Evolutionary conservation across 2,888 invertebrate species (phyloP).

Genomic region (Drosophila cracens): DNA sequence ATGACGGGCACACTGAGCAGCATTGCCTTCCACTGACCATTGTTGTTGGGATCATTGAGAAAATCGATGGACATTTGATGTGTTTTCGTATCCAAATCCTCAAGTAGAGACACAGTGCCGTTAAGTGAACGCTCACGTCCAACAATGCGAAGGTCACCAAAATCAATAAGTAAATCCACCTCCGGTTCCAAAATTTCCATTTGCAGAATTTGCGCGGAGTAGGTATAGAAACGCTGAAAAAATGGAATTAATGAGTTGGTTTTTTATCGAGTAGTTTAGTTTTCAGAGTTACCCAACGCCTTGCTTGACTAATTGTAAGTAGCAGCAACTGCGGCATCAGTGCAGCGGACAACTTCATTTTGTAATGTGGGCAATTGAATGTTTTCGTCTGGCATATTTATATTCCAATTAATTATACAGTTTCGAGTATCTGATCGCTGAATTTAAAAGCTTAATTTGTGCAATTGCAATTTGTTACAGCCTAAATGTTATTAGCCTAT

Average conservation of each 20-base stretch:
- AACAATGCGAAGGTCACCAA: slow-evolving; percentile 18
- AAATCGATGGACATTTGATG: slow-evolving; percentile 33
- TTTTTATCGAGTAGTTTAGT: neutral
- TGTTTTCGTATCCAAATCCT: slow-evolving; percentile 25
- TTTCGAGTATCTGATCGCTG: slow-evolving; percentile 15
- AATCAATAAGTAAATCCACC: slow-evolving; percentile 30
- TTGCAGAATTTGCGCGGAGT: slow-evolving; percentile 6
- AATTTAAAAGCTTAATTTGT: slow-evolving; percentile 35
- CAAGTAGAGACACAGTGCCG: slow-evolving; percentile 18
- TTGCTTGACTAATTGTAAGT: neutral
- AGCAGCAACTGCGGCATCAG: neutral
- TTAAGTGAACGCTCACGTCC: slow-evolving; percentile 35
- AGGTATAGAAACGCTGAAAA: slow-evolving; percentile 14
- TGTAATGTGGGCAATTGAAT: neutral
- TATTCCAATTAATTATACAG: slow-evolving; percentile 3
- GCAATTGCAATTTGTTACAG: slow-evolving; percentile 33
- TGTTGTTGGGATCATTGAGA: slow-evolving; percentile 25
- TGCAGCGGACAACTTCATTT: slow-evolving; percentile 1
- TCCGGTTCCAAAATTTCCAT: slow-evolving; percentile 15
- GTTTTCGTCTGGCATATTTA: neutral
- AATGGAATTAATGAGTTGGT: neutral
- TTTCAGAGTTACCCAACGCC: neutral
- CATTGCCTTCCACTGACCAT: slow-evolving; percentile 29
- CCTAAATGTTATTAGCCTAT: slow-evolving; percentile 6
- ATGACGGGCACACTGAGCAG: slow-evolving; percentile 21